These are phyloP conservation scores for Trematocara nigrifrons DNA, from an alignment of 2,113 vertebrate species.

Conservation along the genomic window DNA sequence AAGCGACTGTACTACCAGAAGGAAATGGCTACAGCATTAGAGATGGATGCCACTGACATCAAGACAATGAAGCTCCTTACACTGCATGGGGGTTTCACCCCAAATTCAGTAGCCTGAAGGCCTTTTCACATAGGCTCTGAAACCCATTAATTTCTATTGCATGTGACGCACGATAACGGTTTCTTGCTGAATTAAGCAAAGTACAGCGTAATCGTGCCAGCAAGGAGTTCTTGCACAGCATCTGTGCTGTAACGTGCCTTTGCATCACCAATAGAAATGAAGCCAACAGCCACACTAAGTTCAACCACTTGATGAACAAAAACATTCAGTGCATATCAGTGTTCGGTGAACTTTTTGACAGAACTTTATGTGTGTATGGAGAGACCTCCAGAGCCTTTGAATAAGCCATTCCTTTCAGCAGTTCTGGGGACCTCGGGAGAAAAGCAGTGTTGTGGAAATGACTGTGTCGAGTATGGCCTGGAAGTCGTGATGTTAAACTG, in stretches of 20 bases:
- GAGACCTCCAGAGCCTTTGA: neutral
- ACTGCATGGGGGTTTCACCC: neutral
- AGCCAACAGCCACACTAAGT: neutral
- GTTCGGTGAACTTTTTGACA: neutral
- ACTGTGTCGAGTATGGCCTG: neutral
- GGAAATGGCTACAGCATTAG: neutral
- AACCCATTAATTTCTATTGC: neutral
- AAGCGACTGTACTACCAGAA: neutral
- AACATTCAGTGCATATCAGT: neutral
- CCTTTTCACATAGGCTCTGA: neutral
- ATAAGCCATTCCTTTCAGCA: neutral
- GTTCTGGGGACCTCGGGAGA: neutral
- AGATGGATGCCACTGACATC: neutral
- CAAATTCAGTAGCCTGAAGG: neutral
- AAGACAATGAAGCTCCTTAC: neutral
- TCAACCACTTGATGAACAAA: neutral
- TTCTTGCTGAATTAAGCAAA: neutral
- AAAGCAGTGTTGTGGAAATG: neutral
- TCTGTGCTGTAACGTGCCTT: neutral
- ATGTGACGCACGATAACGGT: neutral
- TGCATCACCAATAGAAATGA: neutral
- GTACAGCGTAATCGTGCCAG: neutral
- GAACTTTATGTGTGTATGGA: neutral
- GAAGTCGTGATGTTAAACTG: neutral
- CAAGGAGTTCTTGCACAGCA: neutral